Conservation (phyloP, 2,888 invertebrate genomes). For the Euplexia lucipara region DNA sequence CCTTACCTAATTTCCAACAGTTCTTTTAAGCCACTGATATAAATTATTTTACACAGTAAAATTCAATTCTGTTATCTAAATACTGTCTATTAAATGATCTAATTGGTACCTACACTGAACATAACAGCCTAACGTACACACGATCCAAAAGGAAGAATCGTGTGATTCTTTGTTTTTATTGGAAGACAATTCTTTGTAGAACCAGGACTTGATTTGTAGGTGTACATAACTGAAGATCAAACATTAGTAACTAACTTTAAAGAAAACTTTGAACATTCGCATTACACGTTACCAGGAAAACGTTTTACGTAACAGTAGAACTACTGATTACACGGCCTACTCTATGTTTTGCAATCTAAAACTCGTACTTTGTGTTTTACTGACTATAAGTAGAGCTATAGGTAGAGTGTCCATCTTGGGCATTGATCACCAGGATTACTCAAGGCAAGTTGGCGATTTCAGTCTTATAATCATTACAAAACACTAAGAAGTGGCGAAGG, state of each 20-base stretch:
- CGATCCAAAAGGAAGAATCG: conserved; percentile 5
- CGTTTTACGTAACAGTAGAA: conserved; percentile 33
- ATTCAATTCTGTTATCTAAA: neutral
- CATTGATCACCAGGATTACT: too few relatives aligned
- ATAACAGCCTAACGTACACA: neutral
- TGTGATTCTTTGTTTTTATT: neutral
- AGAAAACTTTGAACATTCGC: conserved; percentile 12
- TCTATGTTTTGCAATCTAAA: conserved; percentile 1
- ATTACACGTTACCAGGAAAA: conserved; percentile 13
- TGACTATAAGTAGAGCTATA: too few relatives aligned
- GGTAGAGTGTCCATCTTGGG: too few relatives aligned
- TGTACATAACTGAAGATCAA: neutral
- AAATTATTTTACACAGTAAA: neutral
- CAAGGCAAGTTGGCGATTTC: too few relatives aligned
- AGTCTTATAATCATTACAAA: neutral
- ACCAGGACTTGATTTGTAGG: too few relatives aligned
- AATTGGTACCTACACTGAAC: too few relatives aligned
- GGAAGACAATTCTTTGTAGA: neutral
- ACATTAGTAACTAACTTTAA: neutral
- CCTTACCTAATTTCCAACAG: neutral
- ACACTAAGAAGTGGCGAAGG: neutral
- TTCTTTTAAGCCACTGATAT: neutral
- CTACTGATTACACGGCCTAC: conserved; percentile 20
- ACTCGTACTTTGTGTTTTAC: conserved; percentile 6
- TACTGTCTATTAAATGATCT: too few relatives aligned